Evolutionary conservation across 2,113 vertebrate genomes (phyloP).

Genomic region (Caloenas nicobarica): DNA sequence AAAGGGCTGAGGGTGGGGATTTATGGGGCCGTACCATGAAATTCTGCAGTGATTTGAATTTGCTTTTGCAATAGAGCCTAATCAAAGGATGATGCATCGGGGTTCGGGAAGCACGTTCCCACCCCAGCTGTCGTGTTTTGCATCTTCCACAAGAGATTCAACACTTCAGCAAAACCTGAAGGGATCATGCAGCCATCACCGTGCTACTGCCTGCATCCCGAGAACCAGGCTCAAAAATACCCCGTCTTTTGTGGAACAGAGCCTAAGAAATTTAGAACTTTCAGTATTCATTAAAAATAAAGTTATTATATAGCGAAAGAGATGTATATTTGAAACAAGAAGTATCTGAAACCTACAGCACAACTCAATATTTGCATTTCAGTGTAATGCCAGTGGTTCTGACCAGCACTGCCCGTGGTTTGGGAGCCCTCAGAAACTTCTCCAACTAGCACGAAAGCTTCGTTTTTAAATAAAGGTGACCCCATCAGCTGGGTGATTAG

Average conservation of each 20-base stretch:
- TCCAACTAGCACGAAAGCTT: not conserved
- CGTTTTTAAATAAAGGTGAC: not conserved
- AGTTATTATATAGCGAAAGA: not conserved
- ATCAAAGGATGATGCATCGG: accelerated
- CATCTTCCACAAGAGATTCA: not conserved
- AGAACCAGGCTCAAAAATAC: not conserved
- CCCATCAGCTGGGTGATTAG: accelerated
- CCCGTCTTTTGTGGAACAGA: accelerated
- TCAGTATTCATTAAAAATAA: too few species aligned
- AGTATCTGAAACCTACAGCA: not conserved
- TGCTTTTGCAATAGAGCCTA: not conserved
- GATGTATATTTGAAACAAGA: accelerated
- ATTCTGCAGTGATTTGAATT: not conserved
- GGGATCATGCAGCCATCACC: not conserved
- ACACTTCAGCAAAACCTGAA: accelerated
- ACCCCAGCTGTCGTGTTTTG: accelerated
- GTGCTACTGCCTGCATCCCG: not conserved
- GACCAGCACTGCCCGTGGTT: accelerated
- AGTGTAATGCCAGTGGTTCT: not conserved
- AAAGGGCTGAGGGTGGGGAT: not conserved
- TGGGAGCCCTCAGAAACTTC: not conserved
- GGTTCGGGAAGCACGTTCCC: not conserved
- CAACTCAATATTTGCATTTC: not conserved
- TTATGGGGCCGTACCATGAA: not conserved
- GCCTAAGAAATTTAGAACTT: not conserved